These are phyloP conservation scores for Peromyscus aztecus DNA, from an alignment of 2,797 vertebrate species.

Conservation along the genomic window DNA sequence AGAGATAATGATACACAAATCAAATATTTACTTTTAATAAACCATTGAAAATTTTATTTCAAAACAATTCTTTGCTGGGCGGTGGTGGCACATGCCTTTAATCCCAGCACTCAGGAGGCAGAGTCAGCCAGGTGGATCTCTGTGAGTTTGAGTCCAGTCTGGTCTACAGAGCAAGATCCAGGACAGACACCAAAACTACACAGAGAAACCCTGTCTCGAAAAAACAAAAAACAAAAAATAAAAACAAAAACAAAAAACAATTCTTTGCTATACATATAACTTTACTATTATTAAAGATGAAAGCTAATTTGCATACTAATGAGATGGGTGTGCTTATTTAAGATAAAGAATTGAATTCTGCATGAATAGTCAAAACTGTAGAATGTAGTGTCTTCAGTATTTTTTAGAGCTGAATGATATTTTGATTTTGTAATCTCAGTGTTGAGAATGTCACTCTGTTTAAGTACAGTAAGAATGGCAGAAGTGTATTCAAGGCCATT, in stretches of 20 bases:
- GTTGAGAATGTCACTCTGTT: not conserved
- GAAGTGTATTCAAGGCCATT: not conserved
- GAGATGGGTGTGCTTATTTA: not conserved
- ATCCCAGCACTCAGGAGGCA: no score
- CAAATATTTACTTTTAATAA: not conserved
- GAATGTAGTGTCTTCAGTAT: not conserved
- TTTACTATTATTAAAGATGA: not conserved
- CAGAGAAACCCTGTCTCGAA: no score
- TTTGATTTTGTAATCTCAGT: not conserved
- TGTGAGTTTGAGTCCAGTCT: no score
- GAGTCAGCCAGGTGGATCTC: no score
- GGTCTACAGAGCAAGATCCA: no score
- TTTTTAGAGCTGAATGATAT: not conserved
- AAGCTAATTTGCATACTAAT: not conserved
- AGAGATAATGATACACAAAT: not conserved
- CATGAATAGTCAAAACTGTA: not conserved
- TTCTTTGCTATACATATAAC: not conserved
- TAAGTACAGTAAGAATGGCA: not conserved
- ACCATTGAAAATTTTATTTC: not conserved
- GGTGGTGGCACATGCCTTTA: no score
- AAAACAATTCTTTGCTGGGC: not conserved
- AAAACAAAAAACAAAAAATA: no score
- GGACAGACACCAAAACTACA: no score
- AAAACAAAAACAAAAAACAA: not conserved
- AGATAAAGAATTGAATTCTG: not conserved